Evolutionary conservation across 2,888 invertebrate genomes (phyloP), one percentile per base, ranked within the genome.

Genomic region (Drosophila quinaria): DNA sequence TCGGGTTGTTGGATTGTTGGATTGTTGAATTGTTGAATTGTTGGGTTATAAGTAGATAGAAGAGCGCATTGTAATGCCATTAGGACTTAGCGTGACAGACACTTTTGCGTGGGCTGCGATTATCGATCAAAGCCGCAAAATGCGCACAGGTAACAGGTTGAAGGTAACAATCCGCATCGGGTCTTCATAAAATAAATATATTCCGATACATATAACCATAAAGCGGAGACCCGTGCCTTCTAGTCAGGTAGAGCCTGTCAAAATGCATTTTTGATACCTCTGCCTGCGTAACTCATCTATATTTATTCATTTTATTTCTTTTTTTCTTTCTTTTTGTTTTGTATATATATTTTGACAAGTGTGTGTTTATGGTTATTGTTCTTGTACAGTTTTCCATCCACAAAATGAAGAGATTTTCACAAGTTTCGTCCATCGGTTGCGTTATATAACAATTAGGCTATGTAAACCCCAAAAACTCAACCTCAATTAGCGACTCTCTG

Each of bases 61-160:
- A 58, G 41, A 54, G 68, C 60, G 70, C 70, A 80, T 69, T 72
- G 77, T 86, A 89, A 86, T 87, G 78, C 87, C 85, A 89, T 86
- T 86, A 86, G 58, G 78, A 54, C 68, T 74, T 73, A 79, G 88
- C 82, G 88, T 87, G 86, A 87, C 86, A 71, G 74, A 77, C 81
- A 84, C 71, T 83, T 87, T 89, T 84, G 86, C 81, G 89, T 86
- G 87, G 90, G 78, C 80, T 63, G 74, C 76, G 90, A 90, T 91
- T 91, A 90, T 86, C 90, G 82, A 90, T 90, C 81, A 81, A 81
- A 90, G 79, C 91, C 87, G 74, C 90, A 89, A 80, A 79, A 54
- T 67, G 72, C 52, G 74, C 58, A 64, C 87, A 90, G 90, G 87
- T 90, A 87, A 74, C 49, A 35, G 44, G 22, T 22, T 22, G 22